phyloP scores from a whole-genome alignment of 64 coral and sea anemone species.

The Actinia tenebrosa region DNA sequence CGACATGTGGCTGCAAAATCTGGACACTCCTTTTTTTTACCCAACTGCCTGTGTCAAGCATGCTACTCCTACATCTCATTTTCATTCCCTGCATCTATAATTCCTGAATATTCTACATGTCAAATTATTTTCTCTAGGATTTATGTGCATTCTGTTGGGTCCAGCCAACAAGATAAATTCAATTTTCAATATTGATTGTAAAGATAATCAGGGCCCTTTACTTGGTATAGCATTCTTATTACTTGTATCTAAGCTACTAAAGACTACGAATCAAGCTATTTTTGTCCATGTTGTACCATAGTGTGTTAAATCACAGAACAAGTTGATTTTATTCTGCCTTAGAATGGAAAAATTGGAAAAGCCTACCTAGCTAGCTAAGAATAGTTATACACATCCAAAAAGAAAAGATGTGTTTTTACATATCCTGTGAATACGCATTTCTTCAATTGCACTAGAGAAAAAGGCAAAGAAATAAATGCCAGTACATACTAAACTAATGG shows the following conservation, averaged over 20 bases:
- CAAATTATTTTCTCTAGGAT: neutral
- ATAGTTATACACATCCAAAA: slow-evolving; percentile 3
- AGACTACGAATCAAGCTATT: neutral
- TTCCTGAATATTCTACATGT: neutral
- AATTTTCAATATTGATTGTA: neutral
- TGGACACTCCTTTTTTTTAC: neutral
- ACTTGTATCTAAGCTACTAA: neutral
- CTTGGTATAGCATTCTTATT: slow-evolving; percentile 6
- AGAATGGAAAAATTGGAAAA: slow-evolving; percentile 20
- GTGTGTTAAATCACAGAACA: neutral
- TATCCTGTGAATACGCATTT: neutral
- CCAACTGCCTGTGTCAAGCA: neutral
- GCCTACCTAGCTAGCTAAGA: slow-evolving; percentile 19
- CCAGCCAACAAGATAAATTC: neutral
- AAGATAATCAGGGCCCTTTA: neutral
- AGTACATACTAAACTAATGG: neutral
- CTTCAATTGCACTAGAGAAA: neutral
- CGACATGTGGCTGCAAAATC: neutral
- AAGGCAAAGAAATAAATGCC: too few species aligned
- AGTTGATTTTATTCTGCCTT: neutral
- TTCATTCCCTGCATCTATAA: too few species aligned
- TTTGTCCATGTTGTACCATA: neutral
- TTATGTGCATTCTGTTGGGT: neutral
- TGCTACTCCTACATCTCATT: too few species aligned
- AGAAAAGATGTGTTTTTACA: neutral